These are phyloP conservation scores for Neopipo cinnamomea DNA, from an alignment of 2,113 vertebrate genomes.

Conservation along the genomic window DNA sequence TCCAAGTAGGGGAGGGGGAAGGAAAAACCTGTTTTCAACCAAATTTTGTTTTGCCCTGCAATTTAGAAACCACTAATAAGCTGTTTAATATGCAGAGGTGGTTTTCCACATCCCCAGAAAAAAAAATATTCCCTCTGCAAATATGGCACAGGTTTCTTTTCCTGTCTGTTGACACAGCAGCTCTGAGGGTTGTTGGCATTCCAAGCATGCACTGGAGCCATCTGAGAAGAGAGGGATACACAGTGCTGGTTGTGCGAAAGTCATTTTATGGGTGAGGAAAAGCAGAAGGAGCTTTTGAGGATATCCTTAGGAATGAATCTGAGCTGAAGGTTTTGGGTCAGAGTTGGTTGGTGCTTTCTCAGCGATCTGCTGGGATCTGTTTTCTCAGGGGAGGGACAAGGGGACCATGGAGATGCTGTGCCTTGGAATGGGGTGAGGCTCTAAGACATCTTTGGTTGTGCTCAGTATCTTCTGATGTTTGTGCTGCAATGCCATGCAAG, in stretches of 20 bases:
- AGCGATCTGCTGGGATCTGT: neutral
- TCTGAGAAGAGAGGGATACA: neutral
- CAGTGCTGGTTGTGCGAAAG: neutral
- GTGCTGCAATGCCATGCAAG: neutral
- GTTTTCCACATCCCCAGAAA: neutral
- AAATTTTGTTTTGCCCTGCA: neutral
- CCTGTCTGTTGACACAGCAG: neutral
- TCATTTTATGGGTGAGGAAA: neutral
- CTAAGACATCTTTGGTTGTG: neutral
- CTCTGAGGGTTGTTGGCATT: neutral
- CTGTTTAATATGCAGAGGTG: neutral
- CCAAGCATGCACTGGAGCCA: neutral
- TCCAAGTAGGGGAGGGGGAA: neutral
- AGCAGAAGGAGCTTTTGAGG: neutral
- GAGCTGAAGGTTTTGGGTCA: fast-evolving
- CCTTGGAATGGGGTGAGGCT: neutral
- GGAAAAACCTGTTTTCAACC: neutral
- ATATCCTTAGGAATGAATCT: neutral
- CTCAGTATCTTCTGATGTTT: neutral
- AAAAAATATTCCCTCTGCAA: neutral
- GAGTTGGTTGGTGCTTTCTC: neutral
- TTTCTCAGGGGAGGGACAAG: neutral
- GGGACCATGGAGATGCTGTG: neutral
- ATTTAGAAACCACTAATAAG: neutral
- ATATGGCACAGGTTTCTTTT: neutral